Evolutionary conservation across 2,888 invertebrate genomes (phyloP), one percentile per base, ranked within the genome.

Genomic region (Hydraecia micacea): DNA sequence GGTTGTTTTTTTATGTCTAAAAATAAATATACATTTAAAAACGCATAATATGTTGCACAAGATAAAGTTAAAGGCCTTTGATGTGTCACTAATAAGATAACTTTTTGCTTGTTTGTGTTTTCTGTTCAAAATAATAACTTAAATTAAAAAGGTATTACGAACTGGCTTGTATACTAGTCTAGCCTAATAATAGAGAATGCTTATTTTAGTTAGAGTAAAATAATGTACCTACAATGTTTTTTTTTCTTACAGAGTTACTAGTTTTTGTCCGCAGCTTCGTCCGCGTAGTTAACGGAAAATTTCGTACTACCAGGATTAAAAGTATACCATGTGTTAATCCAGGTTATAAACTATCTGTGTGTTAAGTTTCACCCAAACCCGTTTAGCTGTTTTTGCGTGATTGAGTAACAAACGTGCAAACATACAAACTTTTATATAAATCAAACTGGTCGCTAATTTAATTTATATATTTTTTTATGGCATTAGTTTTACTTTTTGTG

Each of bases 31-130:
- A 5, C 21, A 18, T 46, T 36, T 25, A 55, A 46, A 32, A 58
- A 25, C 21, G 28, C 28, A 62, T 49, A 60, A 32, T n/a, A n/a
- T 49, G 1, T 5, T 18, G 32, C n/a, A 58, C 42, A 18, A 21
- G 18, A 7, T n/a, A 11, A 63, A 21, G 15, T n/a, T 32, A 32
- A 39, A 65, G 1, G 21, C 6, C 13, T 79, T 42, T 52, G 15
- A 52, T 80, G 32, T 79, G 5, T 75, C 39, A 28, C 42, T 28
- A 49, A 55, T 39, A 49, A 68, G 13, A 9, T 63, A 60, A 58
- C 42, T 65, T 77, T 36, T 79, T 60, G 70, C 32, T 65, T 58
- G 68, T 46, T 65, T 58, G 18, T 58, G 18, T 69, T 65, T 58
- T 80, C 21, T 58, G 13, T 36, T 11, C 0, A 55, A 73, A 68